phyloP scores from a whole-genome alignment of 2,113 vertebrate species.

The Menura novaehollandiae region DNA sequence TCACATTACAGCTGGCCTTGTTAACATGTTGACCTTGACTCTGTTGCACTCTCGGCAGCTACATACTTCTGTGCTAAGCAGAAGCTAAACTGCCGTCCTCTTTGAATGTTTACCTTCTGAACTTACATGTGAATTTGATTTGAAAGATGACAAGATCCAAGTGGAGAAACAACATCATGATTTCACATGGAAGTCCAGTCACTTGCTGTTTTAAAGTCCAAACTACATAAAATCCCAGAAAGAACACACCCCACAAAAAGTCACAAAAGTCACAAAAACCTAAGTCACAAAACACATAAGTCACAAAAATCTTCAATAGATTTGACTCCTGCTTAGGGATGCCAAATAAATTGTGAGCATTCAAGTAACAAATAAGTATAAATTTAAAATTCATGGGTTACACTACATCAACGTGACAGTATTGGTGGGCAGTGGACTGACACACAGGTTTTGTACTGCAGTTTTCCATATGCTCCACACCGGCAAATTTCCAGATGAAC shows the following conservation, averaged over 20 bases:
- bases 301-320: neutral
- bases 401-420: neutral
- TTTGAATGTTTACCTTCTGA: neutral
- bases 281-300: neutral
- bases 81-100: neutral
- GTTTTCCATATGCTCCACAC: neutral
- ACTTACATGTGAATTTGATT: neutral
- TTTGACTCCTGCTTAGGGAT: neutral
- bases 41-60: neutral
- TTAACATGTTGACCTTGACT: neutral
- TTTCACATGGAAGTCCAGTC: neutral
- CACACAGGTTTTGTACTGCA: neutral
- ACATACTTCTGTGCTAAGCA: neutral
- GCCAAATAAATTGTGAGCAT: neutral
- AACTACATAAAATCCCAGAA: neutral
- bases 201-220: neutral
- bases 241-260: neutral
- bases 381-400: neutral
- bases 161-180: neutral
- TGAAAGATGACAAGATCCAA: neutral
- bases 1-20: neutral
- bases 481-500: neutral
- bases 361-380: neutral
- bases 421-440: neutral
- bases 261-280: neutral